These are phyloP conservation scores for Drosophila anceps DNA, from an alignment of 2,888 invertebrate genomes.

Conservation along the genomic window DNA sequence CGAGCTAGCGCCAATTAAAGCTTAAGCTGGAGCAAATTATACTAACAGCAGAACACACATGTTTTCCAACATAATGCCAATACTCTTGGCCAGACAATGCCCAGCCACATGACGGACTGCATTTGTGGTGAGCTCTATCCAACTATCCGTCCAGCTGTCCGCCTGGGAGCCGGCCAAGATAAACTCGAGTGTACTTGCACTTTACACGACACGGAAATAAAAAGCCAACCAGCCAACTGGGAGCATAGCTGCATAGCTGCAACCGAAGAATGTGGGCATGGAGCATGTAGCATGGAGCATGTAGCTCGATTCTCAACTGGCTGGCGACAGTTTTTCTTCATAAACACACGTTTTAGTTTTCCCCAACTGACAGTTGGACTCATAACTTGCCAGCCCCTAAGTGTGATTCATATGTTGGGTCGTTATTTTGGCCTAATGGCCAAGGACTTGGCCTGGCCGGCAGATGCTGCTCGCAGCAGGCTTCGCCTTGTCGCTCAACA, in stretches of 20 bases:
- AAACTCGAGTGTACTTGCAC: constrained; percentile 46
- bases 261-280: background rate
- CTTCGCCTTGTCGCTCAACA: constrained; percentile 16
- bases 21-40: constrained; percentile 69
- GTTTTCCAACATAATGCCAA: constrained; percentile 43
- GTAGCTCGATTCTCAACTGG: constrained; percentile 9
- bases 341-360: constrained; percentile 60
- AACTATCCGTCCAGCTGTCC: background rate
- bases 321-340: constrained; percentile 54
- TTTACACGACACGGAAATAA: constrained; percentile 46
- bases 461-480: constrained; percentile 21
- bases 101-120: constrained; percentile 43
- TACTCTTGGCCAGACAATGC: constrained; percentile 24
- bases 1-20: constrained; percentile 64
- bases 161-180: constrained; percentile 29
- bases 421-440: constrained; percentile 49
- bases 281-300: background rate
- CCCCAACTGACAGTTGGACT: constrained; percentile 36
- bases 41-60: constrained; percentile 47
- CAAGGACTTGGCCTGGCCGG: constrained; percentile 29
- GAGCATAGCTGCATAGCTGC: constrained; percentile 4
- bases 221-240: constrained; percentile 23
- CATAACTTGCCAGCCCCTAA: constrained; percentile 48
- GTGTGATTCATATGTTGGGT: constrained; percentile 62
- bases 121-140: constrained; percentile 13